Evolutionary conservation across 2,113 vertebrate genomes (phyloP), one percentile per base, ranked within the genome.

Genomic region (Apteryx owenii): DNA sequence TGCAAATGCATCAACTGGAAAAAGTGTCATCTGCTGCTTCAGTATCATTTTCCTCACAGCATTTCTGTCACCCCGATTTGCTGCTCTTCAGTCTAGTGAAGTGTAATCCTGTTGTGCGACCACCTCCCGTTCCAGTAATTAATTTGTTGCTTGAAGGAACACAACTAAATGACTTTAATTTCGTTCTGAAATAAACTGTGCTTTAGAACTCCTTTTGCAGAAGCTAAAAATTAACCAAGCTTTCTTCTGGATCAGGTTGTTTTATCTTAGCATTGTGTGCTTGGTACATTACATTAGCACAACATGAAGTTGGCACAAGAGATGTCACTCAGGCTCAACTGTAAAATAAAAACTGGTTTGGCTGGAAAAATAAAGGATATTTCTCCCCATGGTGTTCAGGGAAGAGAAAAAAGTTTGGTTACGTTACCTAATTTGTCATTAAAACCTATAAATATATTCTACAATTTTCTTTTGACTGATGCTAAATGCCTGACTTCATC

Each of bases 271-370:
- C 50, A 42, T 88, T 94, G 25, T 85, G 61, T 44, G 20, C 50
- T 84, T 92, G 48, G 64, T 73, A 85, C 96, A 87, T 94, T 95
- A 69, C 42, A 90, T 75, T 88, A 95, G 60, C 95, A 89, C 91
- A 81, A 94, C 95, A 91, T 85, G 91, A 91, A 60, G 68, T 4
- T 96, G 92, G 88, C 85, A 92, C 38, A 80, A 90, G 76, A 88
- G 73, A 58, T 2, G 0, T 36, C 46, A 73, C 61, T 40, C 40
- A 91, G 64, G 10, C 19, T 92, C 54, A 94, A 60, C 31, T 60
- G n/a, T 76, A 95, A 91, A 93, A 58, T 88, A 44, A 90, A 76
- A 95, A 70, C 36, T 88, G 22, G 48, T 53, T 90, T 72, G 48
- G n/a, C 71, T 89, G 25, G 65, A 86, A 91, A 38, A 95, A 80